Evolutionary conservation across 2,113 vertebrate species (phyloP), one percentile per base, ranked within the genome.

Genomic region (Perca schrenkii): DNA sequence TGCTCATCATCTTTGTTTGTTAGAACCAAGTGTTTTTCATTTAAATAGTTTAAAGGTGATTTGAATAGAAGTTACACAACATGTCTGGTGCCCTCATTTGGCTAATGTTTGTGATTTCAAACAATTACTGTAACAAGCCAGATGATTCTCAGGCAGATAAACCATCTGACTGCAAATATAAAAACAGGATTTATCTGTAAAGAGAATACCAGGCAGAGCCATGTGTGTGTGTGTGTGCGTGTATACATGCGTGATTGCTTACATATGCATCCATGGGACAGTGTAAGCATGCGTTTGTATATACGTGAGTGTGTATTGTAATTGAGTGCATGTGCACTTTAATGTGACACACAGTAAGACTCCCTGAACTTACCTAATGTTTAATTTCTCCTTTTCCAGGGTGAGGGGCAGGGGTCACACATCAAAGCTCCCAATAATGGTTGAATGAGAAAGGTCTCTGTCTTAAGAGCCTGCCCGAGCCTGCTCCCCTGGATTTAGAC

Each of bases 351-450:
- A 46, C 56, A 21, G 34, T 76, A 77, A 68, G 47, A 80, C 46
- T 61, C 31, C 57, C 69, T 80, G 43, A 76, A 80, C 76, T 81
- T 82, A 80, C 67, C 78, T 70, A 63, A 71, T 47, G 54, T 77
- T 82, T 85, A 47, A 87, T 91, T 73, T 88, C 67, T 90, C 61
- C 70, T 83, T 76, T 67, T 85, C 74, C 83, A 78, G 80, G 49
- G 22, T 34, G 83, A 73, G 62, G 86, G 88, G 88, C 82, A 92
- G 84, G 62, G 91, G 91, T 92, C 87, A 79, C 83, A 92, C 88
- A 92, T 94, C 91, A 93, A 94, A 94, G 91, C 74, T 1, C 69
- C 69, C 83, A 52, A 73, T 90, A 87, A 91, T 91, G 88, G 92
- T 90, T 88, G 84, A 87, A 91, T 85, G 84, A 91, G 83, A 84